Base-by-base conservation (phyloP, 2,113 vertebrate species). In the mouse (Mus musculus) region DNA sequence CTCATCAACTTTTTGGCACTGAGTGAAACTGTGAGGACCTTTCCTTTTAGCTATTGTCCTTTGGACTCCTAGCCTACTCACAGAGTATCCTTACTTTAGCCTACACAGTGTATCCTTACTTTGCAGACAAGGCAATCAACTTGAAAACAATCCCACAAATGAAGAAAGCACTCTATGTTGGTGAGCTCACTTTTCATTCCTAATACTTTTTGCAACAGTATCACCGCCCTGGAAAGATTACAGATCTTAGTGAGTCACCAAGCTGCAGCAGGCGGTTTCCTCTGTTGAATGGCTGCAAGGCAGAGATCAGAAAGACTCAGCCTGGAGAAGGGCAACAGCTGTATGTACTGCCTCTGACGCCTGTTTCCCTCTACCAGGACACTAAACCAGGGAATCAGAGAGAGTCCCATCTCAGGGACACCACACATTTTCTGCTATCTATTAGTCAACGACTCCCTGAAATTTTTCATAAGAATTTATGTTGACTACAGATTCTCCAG, bases 161-260 rank as follows among this genome's bases (percentile, higher is more conserved):
- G 19, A 72, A 94, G 65, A 67, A 76, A 73, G 71, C 33, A 61
- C 46, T 46, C 22, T 42, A 80, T 12, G 33, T 33, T 69, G 63
- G 61, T 78, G 54, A 88, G 12, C 22, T 81, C 91, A 89, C 39
- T 96, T 95, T 59, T 85, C n/a, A 88, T 67, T 72, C 28, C 22
- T 39, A 81, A 7, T 22, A 24, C 24, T 24, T 59, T 30, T 80
- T 49, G 20, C 22, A 88, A 49, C 1, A 7, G 17, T 9, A 77
- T 9, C 0, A 19, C 9, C 39, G 0, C 4, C 20, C 14, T n/a
- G n/a, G 61, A 72, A n/a, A 81, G 39, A 14, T 65, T n/a, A 1
- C 52, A 24, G 28, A 36, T 67, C 26, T 82, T 5, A 30, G 52
- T 11, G 78, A 75, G 36, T 17, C 56, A 59, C 5, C 26, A 6